phyloP scores from a whole-genome alignment of 2,888 invertebrate genomes.

The Mactromeris polynyma region DNA sequence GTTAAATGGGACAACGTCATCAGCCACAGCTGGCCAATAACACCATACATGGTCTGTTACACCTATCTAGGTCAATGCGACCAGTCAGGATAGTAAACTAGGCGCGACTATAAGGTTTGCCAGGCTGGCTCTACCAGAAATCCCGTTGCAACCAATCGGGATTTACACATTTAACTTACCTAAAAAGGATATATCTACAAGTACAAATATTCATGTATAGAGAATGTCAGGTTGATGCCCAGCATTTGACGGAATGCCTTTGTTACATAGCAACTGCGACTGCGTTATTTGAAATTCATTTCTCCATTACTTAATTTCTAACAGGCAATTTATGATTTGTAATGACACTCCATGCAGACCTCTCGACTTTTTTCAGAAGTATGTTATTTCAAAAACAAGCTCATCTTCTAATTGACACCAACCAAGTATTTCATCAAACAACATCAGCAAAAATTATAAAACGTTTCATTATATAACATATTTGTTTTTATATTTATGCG shows the following conservation, averaged over 20 bases:
- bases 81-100: background rate
- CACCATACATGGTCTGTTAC: background rate
- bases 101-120: background rate
- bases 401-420: background rate
- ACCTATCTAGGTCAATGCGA: background rate
- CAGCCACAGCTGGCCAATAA: background rate
- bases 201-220: background rate
- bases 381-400: background rate
- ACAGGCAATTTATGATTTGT: background rate
- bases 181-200: slow-evolving; percentile 8
- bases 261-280: background rate
- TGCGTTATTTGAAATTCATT: too few species aligned
- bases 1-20: too few species aligned
- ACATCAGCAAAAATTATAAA: too few species aligned
- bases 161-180: background rate
- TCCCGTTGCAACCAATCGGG: background rate
- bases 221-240: background rate
- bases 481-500: too few species aligned
- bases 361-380: background rate
- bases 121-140: background rate
- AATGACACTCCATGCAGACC: background rate
- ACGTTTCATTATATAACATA: too few species aligned
- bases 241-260: background rate
- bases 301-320: too few species aligned
- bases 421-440: too few species aligned